These are phyloP conservation scores for Eurytemora carolleeae DNA, from an alignment of 1,140 invertebrate species.

Conservation along the genomic window DNA sequence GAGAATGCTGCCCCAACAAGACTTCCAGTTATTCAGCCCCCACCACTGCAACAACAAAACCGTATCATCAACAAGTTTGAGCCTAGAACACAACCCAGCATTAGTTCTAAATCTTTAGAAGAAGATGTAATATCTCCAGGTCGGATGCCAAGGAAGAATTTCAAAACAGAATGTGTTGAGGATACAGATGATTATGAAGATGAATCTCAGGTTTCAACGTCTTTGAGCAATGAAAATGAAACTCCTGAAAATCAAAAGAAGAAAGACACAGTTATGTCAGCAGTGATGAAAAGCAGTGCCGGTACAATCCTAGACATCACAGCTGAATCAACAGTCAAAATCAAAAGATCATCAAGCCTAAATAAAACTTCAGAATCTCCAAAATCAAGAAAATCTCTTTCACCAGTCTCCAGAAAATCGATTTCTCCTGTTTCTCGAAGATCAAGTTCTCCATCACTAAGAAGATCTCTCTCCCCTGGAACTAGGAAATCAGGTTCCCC, in stretches of 20 bases:
- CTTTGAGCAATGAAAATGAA: too few species aligned
- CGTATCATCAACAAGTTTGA: slow-evolving; percentile 14
- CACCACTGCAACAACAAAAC: not conserved
- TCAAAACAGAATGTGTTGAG: not conserved
- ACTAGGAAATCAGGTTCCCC: too few species aligned
- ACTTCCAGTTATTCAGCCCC: not conserved
- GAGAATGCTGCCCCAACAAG: slow-evolving; percentile 3
- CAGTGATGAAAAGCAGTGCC: not conserved
- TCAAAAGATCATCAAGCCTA: not conserved
- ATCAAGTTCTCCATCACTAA: too few species aligned
- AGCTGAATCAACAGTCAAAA: not conserved
- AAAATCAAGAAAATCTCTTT: not conserved
- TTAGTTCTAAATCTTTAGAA: not conserved
- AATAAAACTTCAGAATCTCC: not conserved
- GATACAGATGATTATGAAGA: slow-evolving; percentile 8
- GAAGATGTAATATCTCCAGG: not conserved
- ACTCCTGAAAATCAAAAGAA: not conserved
- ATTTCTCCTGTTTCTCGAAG: too few species aligned
- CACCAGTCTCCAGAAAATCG: too few species aligned
- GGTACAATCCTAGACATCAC: slow-evolving; percentile 5
- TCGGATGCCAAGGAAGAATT: slow-evolving; percentile 2
- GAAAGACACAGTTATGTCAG: not conserved
- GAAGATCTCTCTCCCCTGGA: too few species aligned
- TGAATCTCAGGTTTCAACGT: not conserved
- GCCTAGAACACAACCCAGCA: not conserved